Conservation (phyloP, 2,888 invertebrate genomes). For the Folsomia manolachei region DNA sequence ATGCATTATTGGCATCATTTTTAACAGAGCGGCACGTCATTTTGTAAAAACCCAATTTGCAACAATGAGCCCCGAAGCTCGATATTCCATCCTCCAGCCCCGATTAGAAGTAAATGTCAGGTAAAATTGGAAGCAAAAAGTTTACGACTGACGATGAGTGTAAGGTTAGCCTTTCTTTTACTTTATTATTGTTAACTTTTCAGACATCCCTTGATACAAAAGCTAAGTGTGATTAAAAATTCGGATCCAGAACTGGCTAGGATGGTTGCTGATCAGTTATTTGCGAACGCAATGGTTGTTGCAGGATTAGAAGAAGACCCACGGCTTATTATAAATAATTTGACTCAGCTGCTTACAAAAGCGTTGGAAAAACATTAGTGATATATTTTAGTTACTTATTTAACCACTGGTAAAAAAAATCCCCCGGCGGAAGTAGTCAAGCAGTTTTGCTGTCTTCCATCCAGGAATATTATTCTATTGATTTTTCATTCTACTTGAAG, state of each 20-base stretch:
- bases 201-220: conserved; percentile 86
- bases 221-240: conserved; percentile 71
- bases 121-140: conserved; percentile 57
- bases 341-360: conserved; percentile 80
- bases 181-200: conserved; percentile 52
- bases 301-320: conserved; percentile 93
- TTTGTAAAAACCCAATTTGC: conserved; percentile 86
- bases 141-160: not conserved
- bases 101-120: conserved; percentile 91
- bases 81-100: conserved; percentile 82
- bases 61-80: conserved; percentile 75
- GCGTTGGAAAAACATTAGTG: conserved; percentile 68
- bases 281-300: conserved; percentile 90
- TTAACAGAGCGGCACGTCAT: conserved; percentile 91
- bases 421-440: not conserved
- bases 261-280: conserved; percentile 83
- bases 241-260: conserved; percentile 77
- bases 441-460: not conserved
- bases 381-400: conserved; percentile 10
- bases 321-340: conserved; percentile 73
- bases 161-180: not conserved
- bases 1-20: no score
- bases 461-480: not conserved
- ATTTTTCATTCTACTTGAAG: not conserved
- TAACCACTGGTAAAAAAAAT: not conserved